Conservation (phyloP, 2,113 vertebrate genomes). For the Lutjanus erythropterus region DNA sequence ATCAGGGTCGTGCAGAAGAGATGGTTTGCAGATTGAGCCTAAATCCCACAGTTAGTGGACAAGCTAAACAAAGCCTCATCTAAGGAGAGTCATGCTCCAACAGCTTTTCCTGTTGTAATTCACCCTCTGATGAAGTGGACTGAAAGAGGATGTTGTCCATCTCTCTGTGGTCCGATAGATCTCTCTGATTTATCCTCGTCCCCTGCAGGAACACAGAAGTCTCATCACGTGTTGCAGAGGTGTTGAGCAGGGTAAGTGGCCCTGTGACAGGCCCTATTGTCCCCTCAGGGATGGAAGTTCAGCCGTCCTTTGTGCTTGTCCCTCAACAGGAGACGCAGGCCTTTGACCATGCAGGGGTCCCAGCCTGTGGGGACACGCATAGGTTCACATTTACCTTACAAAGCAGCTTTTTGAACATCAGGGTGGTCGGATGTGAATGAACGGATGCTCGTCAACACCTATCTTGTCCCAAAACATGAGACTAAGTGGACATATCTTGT, state of each 20-base stretch:
- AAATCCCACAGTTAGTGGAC: slow-evolving; percentile 39
- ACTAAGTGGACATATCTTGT: slow-evolving; percentile 77
- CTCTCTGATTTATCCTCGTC: slow-evolving; percentile 41
- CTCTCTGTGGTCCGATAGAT: slow-evolving; percentile 32
- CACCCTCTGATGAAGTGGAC: slow-evolving; percentile 24
- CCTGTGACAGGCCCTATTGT: slow-evolving; percentile 72
- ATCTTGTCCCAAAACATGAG: slow-evolving; percentile 76
- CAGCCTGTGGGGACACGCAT: slow-evolving; percentile 62
- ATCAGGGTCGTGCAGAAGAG: slow-evolving; percentile 30
- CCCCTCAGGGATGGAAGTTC: slow-evolving; percentile 54
- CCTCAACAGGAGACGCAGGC: slow-evolving; percentile 64
- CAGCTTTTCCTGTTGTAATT: slow-evolving; percentile 63
- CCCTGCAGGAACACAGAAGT: slow-evolving; percentile 49
- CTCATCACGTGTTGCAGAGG: slow-evolving; percentile 56
- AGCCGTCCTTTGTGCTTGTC: slow-evolving; percentile 59
- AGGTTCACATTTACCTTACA: slow-evolving; percentile 36
- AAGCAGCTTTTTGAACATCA: slow-evolving; percentile 55
- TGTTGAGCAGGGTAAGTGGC: slow-evolving; percentile 70
- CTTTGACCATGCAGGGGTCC: slow-evolving; percentile 48
- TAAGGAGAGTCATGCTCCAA: slow-evolving; percentile 33
- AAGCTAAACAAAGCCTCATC: slow-evolving; percentile 46
- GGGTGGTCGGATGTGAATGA: slow-evolving; percentile 69
- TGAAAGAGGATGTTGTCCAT: slow-evolving; percentile 56
- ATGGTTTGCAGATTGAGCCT: slow-evolving; percentile 51
- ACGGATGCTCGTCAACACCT: slow-evolving; percentile 69